Percentiles rank a stretch among this genome's conserved stretches.
These are phyloP conservation scores for Xiphorhynchus elegans DNA, from an alignment of 2,113 vertebrate genomes.

Conservation along the genomic window DNA sequence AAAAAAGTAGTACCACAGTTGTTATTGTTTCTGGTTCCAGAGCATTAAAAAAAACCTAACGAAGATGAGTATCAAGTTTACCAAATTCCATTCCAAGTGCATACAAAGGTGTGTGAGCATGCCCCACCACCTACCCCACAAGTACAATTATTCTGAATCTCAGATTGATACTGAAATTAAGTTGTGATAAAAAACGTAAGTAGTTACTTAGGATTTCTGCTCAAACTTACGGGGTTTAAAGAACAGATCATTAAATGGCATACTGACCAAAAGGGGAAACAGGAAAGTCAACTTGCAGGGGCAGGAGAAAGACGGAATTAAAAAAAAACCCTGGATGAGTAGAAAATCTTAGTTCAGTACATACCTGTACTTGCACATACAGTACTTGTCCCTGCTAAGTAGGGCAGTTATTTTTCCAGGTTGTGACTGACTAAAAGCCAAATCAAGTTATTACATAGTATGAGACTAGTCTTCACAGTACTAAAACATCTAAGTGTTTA, in stretches of 20 bases:
- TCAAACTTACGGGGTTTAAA: background rate
- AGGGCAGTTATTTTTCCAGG: background rate
- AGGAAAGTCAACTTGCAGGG: background rate
- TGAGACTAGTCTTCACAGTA: background rate
- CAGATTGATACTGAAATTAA: background rate
- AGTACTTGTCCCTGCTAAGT: background rate
- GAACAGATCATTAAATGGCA: background rate
- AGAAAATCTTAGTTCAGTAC: background rate
- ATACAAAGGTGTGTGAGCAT: background rate
- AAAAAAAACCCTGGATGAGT: background rate
- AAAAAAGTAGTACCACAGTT: background rate
- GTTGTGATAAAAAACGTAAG: background rate
- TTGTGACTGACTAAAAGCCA: background rate
- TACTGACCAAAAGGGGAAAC: background rate
- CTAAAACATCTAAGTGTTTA: background rate
- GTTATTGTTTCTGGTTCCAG: background rate
- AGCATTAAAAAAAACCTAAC: background rate
- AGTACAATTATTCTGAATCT: background rate
- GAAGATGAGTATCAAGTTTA: background rate
- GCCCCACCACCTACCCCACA: background rate
- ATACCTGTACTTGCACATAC: background rate
- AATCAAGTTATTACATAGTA: background rate
- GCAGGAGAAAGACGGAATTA: background rate
- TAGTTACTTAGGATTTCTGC: background rate
- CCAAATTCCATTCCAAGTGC: background rate